A percentile compares a stretch with the other conserved stretches of the same genome.
phyloP scores from a whole-genome alignment of 2,888 invertebrate species.

The Aphelenchoides bicaudatus region DNA sequence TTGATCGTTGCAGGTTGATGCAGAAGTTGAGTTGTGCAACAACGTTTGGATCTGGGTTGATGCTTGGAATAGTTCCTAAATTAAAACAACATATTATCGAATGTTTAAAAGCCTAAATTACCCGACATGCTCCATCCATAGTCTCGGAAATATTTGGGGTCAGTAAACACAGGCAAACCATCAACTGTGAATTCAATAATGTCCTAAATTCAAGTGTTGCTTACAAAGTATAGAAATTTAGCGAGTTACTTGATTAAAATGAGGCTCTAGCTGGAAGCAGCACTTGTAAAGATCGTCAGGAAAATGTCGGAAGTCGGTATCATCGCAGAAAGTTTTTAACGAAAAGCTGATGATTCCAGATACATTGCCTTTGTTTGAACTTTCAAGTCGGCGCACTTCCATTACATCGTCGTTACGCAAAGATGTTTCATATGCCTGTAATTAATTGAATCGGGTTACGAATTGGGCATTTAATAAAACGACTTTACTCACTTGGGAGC shows the following conservation, averaged over 20 bases:
- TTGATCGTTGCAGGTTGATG: slow-evolving; percentile 55
- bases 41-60: slow-evolving; percentile 43
- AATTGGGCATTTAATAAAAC: slow-evolving; percentile 34
- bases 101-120: too few relatives aligned
- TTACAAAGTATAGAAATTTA: neutral
- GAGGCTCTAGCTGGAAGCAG: slow-evolving; percentile 55
- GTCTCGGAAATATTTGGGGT: slow-evolving; percentile 59
- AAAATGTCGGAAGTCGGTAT: slow-evolving; percentile 56
- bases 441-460: slow-evolving; percentile 54
- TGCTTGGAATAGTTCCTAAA: slow-evolving; percentile 53
- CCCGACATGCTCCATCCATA: slow-evolving; percentile 55
- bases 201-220: slow-evolving; percentile 34
- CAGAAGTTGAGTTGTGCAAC: slow-evolving; percentile 53
- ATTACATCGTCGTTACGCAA: slow-evolving; percentile 58
- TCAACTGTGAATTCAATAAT: slow-evolving; percentile 53
- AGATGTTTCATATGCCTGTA: slow-evolving; percentile 49
- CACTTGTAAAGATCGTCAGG: slow-evolving; percentile 59
- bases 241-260: slow-evolving; percentile 37
- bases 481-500: slow-evolving; percentile 29
- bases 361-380: slow-evolving; percentile 52
- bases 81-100: too few relatives aligned
- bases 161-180: slow-evolving; percentile 58
- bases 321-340: slow-evolving; percentile 58
- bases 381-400: slow-evolving; percentile 52
- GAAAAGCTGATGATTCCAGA: slow-evolving; percentile 55